phyloP scores from a whole-genome alignment of 1,140 invertebrate genomes.

The Mycetomoellerius zeteki region DNA sequence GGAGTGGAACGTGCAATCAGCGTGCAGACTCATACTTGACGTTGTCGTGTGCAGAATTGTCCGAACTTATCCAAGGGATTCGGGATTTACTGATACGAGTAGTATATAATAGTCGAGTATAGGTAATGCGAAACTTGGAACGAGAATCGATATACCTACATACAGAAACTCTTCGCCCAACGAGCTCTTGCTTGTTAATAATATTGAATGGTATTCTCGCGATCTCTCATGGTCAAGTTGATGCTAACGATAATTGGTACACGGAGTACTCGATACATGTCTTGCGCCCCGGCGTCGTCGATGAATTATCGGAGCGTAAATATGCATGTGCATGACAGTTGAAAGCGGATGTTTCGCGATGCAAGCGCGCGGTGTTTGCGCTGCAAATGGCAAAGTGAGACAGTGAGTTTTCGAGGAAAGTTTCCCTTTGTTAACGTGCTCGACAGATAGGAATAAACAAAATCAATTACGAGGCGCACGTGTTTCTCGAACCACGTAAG shows the following conservation, averaged over 20 bases:
- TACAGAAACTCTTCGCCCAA: constrained; percentile 34
- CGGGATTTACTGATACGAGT: constrained; percentile 34
- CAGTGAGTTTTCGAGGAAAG: constrained; percentile 24
- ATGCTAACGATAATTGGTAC: constrained; percentile 43
- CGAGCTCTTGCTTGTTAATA: constrained; percentile 38
- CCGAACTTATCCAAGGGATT: constrained; percentile 53
- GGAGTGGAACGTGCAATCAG: constrained; percentile 54
- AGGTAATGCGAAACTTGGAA: constrained; percentile 7
- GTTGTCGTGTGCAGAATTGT: constrained; percentile 48
- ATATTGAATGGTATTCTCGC: constrained; percentile 20
- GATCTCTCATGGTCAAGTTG: constrained; percentile 49
- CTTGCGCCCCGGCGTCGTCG: constrained; percentile 6
- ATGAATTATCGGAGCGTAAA: constrained; percentile 55
- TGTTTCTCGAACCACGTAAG: neutral
- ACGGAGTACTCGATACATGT: constrained; percentile 24
- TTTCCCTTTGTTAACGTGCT: constrained; percentile 31
- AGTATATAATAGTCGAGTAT: too few relatives aligned
- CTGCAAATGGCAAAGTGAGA: constrained; percentile 40
- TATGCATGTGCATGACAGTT: constrained; percentile 43
- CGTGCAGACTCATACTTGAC: constrained; percentile 37
- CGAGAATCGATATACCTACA: constrained; percentile 57
- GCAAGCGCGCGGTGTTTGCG: constrained; percentile 25
- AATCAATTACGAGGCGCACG: constrained; percentile 24
- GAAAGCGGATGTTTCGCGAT: constrained; percentile 42
- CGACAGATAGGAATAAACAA: constrained; percentile 2